A percentile compares a stretch with the other conserved stretches of the same genome.
Conservation (phyloP, 2,888 invertebrate genomes). For the Lumbricus terrestris region DNA sequence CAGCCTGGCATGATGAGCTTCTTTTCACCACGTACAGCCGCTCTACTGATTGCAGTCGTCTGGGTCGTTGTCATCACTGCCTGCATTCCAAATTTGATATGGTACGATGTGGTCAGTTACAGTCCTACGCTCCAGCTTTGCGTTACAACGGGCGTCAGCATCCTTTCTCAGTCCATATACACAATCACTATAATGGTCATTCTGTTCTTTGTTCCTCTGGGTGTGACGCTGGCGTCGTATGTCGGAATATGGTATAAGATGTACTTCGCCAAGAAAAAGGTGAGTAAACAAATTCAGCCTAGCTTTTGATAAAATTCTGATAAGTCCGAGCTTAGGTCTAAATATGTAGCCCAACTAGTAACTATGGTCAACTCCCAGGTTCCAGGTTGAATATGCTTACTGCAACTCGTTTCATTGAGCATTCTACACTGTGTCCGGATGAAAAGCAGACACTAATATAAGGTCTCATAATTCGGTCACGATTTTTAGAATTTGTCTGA, state of each 20-base stretch:
- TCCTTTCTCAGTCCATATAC: not conserved
- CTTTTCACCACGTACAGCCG: not conserved
- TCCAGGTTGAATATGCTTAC: no score
- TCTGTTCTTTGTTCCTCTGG: not conserved
- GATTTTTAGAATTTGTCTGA: no score
- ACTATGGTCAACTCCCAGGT: no score
- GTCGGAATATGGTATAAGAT: not conserved
- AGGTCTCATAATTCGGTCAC: no score
- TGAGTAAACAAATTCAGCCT: not conserved
- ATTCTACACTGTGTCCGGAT: no score
- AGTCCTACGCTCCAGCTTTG: not conserved
- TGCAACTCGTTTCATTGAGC: no score
- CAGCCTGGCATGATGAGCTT: not conserved
- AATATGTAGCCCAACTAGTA: no score
- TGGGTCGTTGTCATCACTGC: not conserved
- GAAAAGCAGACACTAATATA: no score
- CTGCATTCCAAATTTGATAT: not conserved
- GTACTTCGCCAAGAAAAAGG: slow-evolving; percentile 4
- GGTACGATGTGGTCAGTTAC: not conserved
- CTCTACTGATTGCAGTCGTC: not conserved
- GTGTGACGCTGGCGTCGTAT: not conserved
- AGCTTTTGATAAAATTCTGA: no score
- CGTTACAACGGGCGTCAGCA: not conserved
- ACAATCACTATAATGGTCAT: not conserved
- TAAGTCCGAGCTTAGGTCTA: no score